These are phyloP conservation scores for Achatina immaculata DNA, from an alignment of 1,140 invertebrate species.

Conservation along the genomic window DNA sequence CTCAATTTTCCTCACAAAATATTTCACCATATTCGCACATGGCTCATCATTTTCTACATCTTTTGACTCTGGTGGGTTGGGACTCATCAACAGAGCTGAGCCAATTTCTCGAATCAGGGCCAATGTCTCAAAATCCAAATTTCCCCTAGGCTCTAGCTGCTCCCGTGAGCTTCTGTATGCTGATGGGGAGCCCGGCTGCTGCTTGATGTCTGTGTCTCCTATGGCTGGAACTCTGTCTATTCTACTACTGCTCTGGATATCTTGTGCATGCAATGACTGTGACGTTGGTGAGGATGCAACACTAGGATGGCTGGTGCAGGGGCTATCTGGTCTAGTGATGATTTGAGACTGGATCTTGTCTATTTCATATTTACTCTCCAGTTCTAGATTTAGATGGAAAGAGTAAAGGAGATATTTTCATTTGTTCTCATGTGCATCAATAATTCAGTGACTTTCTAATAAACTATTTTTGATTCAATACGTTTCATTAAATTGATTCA, in stretches of 20 bases:
- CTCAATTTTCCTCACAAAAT: slow-evolving; percentile 61
- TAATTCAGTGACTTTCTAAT: too few species aligned
- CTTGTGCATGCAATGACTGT: background rate
- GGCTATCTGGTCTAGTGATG: too few species aligned
- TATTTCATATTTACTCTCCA: slow-evolving; percentile 5
- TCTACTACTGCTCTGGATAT: background rate
- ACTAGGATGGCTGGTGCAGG: background rate
- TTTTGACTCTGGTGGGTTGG: slow-evolving; percentile 44
- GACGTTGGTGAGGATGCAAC: background rate
- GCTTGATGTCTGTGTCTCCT: background rate
- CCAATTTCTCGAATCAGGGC: slow-evolving; percentile 61
- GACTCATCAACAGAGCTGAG: slow-evolving; percentile 57
- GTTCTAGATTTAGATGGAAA: background rate
- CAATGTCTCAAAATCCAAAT: slow-evolving; percentile 54
- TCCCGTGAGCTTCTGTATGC: background rate
- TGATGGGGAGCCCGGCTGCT: background rate
- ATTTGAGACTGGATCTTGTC: background rate
- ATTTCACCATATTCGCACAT: slow-evolving; percentile 49
- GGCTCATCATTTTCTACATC: slow-evolving; percentile 39
- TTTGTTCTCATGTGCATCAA: background rate
- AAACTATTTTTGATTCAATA: too few species aligned
- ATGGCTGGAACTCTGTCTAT: background rate
- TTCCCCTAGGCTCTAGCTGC: slow-evolving; percentile 20
- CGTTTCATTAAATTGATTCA: too few species aligned
- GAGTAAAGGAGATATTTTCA: background rate